Base-by-base conservation (phyloP, 2,797 vertebrate species). In the Antennarius maculatus region DNA sequence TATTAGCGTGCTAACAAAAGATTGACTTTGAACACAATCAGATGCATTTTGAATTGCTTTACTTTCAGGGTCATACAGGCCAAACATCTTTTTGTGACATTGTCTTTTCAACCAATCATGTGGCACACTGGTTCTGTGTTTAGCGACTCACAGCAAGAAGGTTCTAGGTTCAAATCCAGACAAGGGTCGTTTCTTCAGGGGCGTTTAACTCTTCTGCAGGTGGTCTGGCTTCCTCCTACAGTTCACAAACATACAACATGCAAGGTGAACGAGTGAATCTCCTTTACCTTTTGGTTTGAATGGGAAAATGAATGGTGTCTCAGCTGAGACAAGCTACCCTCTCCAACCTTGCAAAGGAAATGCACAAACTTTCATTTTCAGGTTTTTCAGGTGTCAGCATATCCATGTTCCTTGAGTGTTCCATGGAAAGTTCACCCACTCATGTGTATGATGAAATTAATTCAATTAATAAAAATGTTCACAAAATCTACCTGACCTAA, bases 21-120 rank as follows among this genome's bases (percentile, higher is more conserved):
- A 23, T 23, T 23, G 23, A 29, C 39, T 69, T 51, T 56, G 27
- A 17, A 13, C 17, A 10, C 6, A n/a, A 0, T 50, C 9, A 18
- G 50, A 58, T 58, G 61, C 1, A n/a, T 52, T 60, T 62, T 6
- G 50, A 27, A 41, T 13, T 27, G 9, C 1, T 17, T 53, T 31
- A 9, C 34, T 34, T 39, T 9, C 13, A 15, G 29, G 59, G 1
- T 72, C 61, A 69, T 0, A 52, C 48, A 51, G 43, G 76, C 74
- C 50, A 71, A 46, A 31, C 12, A 23, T 23, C 17, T 47, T 9
- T 28, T 13, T 37, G 29, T 2, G 9, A 27, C 54, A 49, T 5
- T 34, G 8, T 58, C 13, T 50, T 45, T 53, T 18, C 5, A 51
- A 17, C 57, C 10, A 29, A 14, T 11, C 37, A 2, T 9, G 37